A percentile compares a stretch with the other conserved stretches of the same genome.
Evolutionary conservation across 2,113 vertebrate species (phyloP).

Genomic region (Otus sunia): DNA sequence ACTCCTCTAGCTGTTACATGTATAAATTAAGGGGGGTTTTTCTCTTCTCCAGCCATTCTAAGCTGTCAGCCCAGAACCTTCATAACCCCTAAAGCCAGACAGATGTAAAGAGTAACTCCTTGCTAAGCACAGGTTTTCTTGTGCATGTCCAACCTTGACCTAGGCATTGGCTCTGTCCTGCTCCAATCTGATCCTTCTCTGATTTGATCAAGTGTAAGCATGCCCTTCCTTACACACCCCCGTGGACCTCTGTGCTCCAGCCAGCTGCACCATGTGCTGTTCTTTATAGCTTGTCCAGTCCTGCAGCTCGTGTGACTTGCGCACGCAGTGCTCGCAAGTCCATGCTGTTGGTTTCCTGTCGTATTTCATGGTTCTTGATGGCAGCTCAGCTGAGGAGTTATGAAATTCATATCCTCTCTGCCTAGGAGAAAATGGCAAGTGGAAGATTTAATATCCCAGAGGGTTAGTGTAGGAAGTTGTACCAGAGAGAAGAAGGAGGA

Average conservation of each 20-base stretch:
- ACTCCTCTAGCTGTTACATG: accelerated
- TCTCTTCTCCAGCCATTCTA: background rate
- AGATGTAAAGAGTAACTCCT: background rate
- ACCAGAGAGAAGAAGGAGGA: background rate
- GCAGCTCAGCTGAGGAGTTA: slow-evolving; percentile 67
- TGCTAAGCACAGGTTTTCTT: background rate
- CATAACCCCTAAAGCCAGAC: background rate
- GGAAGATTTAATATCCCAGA: slow-evolving; percentile 70
- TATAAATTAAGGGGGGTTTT: background rate
- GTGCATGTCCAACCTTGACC: background rate
- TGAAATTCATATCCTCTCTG: slow-evolving; percentile 72
- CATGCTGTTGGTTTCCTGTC: slow-evolving; percentile 57
- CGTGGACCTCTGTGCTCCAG: background rate
- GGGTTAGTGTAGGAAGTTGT: slow-evolving; percentile 52
- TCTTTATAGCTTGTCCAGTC: background rate
- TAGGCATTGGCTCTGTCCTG: background rate
- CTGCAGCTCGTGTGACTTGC: background rate
- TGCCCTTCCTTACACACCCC: background rate
- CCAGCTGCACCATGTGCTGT: background rate
- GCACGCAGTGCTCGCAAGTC: background rate
- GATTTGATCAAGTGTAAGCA: background rate
- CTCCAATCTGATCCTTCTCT: background rate
- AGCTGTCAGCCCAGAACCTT: background rate
- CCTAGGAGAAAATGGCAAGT: slow-evolving; percentile 54
- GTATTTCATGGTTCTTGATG: slow-evolving; percentile 68